Conservation (phyloP, 2,797 vertebrate species). For the Gouania willdenowi region DNA sequence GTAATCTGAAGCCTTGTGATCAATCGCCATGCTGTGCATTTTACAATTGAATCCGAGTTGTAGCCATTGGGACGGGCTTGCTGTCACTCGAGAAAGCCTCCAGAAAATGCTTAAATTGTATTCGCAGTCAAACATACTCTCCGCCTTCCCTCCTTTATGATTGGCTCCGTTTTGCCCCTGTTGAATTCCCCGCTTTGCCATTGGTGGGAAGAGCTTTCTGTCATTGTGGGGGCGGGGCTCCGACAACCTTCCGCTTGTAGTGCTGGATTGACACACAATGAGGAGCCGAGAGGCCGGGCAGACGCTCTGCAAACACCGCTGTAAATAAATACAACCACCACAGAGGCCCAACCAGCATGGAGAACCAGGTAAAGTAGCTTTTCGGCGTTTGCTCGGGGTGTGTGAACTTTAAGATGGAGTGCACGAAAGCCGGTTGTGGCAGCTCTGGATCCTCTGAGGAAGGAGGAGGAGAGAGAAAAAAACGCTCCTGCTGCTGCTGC, state of each 20-base stretch:
- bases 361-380: slow-evolving; percentile 78
- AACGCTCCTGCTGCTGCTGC: slow-evolving; percentile 61
- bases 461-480: not conserved
- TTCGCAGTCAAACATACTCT: slow-evolving; percentile 44
- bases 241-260: slow-evolving; percentile 80
- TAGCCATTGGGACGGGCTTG: slow-evolving; percentile 57
- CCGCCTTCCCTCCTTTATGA: slow-evolving; percentile 39
- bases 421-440: slow-evolving; percentile 40
- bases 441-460: slow-evolving; percentile 46
- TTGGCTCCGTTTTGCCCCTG: slow-evolving; percentile 50
- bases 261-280: slow-evolving; percentile 87
- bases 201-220: slow-evolving; percentile 70
- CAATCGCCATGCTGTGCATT: slow-evolving; percentile 65
- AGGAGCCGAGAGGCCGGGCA: slow-evolving; percentile 78
- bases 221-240: slow-evolving; percentile 75
- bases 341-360: slow-evolving; percentile 76
- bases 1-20: no score
- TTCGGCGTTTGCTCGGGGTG: slow-evolving; percentile 31
- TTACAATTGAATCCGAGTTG: slow-evolving; percentile 62
- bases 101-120: slow-evolving; percentile 68
- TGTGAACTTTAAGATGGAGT: slow-evolving; percentile 35
- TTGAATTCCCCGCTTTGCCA: slow-evolving; percentile 19
- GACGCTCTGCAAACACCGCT: slow-evolving; percentile 75
- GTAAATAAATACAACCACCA: slow-evolving; percentile 79
- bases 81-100: slow-evolving; percentile 67